Evolutionary conservation across 2,888 invertebrate genomes (phyloP).

Genomic region (Cheilosia pagana): DNA sequence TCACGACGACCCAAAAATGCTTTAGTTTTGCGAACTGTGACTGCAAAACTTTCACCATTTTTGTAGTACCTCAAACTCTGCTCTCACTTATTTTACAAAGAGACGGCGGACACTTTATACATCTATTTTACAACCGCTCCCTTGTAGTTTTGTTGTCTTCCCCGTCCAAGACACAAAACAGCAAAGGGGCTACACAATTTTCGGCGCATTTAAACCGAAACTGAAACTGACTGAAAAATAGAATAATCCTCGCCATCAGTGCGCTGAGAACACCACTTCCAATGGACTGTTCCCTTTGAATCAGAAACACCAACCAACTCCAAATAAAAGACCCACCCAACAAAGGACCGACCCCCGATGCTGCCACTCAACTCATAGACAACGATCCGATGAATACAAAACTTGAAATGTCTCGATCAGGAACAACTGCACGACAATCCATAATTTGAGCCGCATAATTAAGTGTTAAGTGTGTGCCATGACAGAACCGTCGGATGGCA

Average conservation of each 20-base stretch:
- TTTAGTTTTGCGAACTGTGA: too few relatives aligned
- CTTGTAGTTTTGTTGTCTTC: too few relatives aligned
- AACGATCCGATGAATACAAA: constrained; percentile 9
- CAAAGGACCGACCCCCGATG: not conserved
- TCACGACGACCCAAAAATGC: too few relatives aligned
- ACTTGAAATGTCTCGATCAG: constrained; percentile 37
- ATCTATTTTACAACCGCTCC: too few relatives aligned
- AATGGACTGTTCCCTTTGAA: too few relatives aligned
- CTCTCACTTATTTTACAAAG: too few relatives aligned
- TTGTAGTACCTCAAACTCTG: too few relatives aligned
- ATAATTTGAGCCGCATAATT: constrained; percentile 52
- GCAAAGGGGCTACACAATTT: too few relatives aligned
- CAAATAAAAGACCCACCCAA: not conserved
- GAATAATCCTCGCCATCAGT: not conserved
- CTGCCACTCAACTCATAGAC: constrained; percentile 27
- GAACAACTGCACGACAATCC: constrained; percentile 32
- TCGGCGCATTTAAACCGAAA: too few relatives aligned
- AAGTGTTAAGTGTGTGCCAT: constrained; percentile 51
- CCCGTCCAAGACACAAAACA: accelerated
- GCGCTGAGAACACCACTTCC: too few relatives aligned
- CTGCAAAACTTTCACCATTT: too few relatives aligned
- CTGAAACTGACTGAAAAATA: not conserved
- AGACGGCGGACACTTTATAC: too few relatives aligned
- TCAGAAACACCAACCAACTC: not conserved
- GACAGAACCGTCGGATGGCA: constrained; percentile 9